phyloP scores from a whole-genome alignment of 2,113 vertebrate species.

The Aramus guarauna region DNA sequence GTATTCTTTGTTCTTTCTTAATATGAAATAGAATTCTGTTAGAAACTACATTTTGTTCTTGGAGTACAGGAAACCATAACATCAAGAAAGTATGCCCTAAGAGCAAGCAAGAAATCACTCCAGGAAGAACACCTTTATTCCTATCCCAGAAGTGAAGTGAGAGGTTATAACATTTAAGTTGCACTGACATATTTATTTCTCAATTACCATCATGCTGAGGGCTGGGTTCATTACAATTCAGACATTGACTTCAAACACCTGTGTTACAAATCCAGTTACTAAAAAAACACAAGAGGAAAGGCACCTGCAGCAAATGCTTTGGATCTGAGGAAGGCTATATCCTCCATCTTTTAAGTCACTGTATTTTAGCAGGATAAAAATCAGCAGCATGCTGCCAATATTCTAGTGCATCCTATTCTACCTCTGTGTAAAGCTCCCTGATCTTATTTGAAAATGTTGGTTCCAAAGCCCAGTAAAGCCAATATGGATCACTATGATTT shows the following conservation, averaged over 20 bases:
- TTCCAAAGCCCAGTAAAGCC: background rate
- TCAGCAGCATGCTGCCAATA: background rate
- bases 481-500: background rate
- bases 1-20: background rate
- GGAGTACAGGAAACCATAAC: background rate
- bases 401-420: background rate
- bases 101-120: background rate
- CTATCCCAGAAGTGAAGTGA: background rate
- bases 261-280: background rate
- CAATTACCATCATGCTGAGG: background rate
- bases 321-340: background rate
- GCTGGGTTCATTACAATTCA: background rate
- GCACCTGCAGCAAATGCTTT: background rate
- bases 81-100: background rate
- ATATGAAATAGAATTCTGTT: background rate
- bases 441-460: background rate
- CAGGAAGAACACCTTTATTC: background rate
- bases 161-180: background rate
- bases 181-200: background rate
- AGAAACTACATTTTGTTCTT: background rate
- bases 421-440: background rate
- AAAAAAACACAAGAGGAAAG: background rate
- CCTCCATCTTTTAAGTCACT: background rate
- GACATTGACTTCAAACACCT: background rate
- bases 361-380: background rate